Evolutionary conservation across 2,113 vertebrate genomes (phyloP).

Genomic region (Rutilus rutilus): DNA sequence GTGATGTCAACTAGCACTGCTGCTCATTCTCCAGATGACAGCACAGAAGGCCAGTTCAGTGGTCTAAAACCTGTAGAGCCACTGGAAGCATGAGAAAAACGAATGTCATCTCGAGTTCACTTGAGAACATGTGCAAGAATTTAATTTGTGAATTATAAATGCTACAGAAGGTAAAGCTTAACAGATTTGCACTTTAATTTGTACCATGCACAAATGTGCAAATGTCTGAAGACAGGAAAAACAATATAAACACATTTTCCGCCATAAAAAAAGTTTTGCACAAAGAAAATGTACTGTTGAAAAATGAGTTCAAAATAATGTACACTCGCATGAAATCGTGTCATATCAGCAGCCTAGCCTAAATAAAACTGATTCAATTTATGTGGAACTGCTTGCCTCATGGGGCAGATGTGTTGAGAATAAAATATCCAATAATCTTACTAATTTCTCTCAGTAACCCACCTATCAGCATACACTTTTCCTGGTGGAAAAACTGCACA

Average conservation of each 20-base stretch:
- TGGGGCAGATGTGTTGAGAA: not conserved
- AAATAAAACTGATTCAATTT: not conserved
- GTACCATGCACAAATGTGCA: not conserved
- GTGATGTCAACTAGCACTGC: slow-evolving; percentile 40
- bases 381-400: not conserved
- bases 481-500: not conserved
- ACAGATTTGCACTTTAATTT: slow-evolving; percentile 6
- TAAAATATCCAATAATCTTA: not conserved
- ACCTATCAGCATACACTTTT: not conserved
- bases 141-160: not conserved
- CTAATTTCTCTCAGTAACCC: not conserved
- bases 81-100: not conserved
- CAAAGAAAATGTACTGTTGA: not conserved
- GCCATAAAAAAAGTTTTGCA: not conserved
- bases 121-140: not conserved
- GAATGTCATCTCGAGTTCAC: not conserved
- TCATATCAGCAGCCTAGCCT: not conserved
- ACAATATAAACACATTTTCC: not conserved
- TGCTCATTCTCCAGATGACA: slow-evolving; percentile 36
- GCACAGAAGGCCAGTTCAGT: slow-evolving; percentile 23
- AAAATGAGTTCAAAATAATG: not conserved
- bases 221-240: not conserved
- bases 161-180: not conserved
- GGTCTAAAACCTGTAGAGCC: slow-evolving; percentile 31
- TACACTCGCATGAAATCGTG: not conserved